Evolutionary conservation across 2,888 invertebrate species (phyloP), one percentile per base, ranked within the genome.

Genomic region (Lapara coniferarum): DNA sequence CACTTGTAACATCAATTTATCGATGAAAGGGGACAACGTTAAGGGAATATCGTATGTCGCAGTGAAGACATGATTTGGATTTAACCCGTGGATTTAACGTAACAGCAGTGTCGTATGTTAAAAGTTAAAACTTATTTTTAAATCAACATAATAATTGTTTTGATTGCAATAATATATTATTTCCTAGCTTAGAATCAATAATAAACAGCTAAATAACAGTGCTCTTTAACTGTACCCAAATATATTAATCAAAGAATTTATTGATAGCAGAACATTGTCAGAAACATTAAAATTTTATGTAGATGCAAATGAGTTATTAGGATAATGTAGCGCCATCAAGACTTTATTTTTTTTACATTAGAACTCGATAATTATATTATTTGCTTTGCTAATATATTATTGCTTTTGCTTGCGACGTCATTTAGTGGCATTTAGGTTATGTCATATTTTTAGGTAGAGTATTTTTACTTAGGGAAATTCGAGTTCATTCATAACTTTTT

Each of bases 1-100:
- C n/a, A 59, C 12, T 10, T 12, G 46, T 46, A 59, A n/a, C 53
- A 67, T 66, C 58, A 69, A 70, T 53, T 53, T 53, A 57, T 69
- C 57, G 63, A 37, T 58, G 63, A 63, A 63, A 63, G 16, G 13
- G 37, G 37, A 53, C 14, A 19, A 52, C 52, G 30, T 52, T 70
- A 70, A 63, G 49, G 63, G 49, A 46, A 63, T 63, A 63, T 63
- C 49, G 25, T 46, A 63, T 63, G 19, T 49, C 63, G n/a, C 46
- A 10, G 49, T 63, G 49, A 19, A 46, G 37, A 10, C 5, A 13
- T 25, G 13, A 63, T 19, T 63, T 19, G 12, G 63, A 1, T 19
- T 59, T n/a, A 10, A 19, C 19, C n/a, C n/a, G n/a, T 19, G 12
- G 63, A 1, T 19, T 59, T n/a, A 10, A 19, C 19, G 19, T 19